Evolutionary conservation across 2,888 invertebrate species (phyloP).

Genomic region (Cheilosia pagana): DNA sequence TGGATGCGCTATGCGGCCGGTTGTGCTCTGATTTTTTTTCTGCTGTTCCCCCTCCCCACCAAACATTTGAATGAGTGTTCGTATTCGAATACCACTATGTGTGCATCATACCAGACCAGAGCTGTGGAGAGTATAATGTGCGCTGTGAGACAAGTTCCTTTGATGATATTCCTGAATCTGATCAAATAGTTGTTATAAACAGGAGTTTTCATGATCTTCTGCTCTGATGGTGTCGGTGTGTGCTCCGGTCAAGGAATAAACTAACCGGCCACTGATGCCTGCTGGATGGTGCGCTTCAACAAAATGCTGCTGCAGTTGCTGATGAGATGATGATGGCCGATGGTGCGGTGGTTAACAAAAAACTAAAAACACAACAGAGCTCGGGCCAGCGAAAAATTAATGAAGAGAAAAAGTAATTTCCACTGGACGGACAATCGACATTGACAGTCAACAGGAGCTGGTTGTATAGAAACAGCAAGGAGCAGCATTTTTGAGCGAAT

Average conservation of each 20-base stretch:
- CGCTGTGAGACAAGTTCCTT: slow-evolving; percentile 70
- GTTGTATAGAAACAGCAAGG: slow-evolving; percentile 43
- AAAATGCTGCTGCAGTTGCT: slow-evolving; percentile 18
- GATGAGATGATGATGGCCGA: slow-evolving; percentile 21
- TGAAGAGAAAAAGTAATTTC: slow-evolving; percentile 59
- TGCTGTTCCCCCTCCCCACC: not conserved
- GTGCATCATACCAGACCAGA: not conserved
- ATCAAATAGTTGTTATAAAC: slow-evolving; percentile 69
- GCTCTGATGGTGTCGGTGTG: not conserved
- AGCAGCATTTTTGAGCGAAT: slow-evolving; percentile 71
- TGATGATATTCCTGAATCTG: slow-evolving; percentile 69
- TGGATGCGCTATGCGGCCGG: slow-evolving; percentile 66
- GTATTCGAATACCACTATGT: slow-evolving; percentile 17
- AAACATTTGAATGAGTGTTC: slow-evolving; percentile 67
- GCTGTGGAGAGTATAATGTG: slow-evolving; percentile 32
- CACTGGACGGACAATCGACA: too few relatives aligned
- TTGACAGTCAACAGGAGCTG: slow-evolving; percentile 36
- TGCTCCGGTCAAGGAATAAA: slow-evolving; percentile 41
- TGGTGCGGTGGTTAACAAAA: slow-evolving; percentile 45
- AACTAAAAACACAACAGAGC: slow-evolving; percentile 40
- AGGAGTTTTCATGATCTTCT: slow-evolving; percentile 54
- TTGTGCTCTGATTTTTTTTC: slow-evolving; percentile 70
- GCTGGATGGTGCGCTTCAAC: slow-evolving; percentile 6
- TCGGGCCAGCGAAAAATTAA: slow-evolving; percentile 36
- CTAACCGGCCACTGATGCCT: slow-evolving; percentile 9